phyloP scores from a whole-genome alignment of 2,113 vertebrate species.

The Proterorhinus semilunaris region DNA sequence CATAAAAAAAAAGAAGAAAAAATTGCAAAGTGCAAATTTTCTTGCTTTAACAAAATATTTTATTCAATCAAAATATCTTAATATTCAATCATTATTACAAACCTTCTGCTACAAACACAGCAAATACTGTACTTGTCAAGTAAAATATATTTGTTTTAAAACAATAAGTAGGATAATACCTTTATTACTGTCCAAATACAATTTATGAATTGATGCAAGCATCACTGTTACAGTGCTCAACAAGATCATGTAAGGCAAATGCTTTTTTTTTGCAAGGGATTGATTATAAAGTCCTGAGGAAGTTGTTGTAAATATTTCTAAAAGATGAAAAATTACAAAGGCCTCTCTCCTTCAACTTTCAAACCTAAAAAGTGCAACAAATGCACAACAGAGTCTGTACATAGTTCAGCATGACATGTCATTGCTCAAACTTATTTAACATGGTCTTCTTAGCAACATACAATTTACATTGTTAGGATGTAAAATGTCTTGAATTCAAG shows the following conservation, averaged over 20 bases:
- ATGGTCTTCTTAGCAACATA: no score
- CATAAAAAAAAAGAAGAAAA: background rate
- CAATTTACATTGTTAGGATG: no score
- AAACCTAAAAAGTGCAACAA: slow-evolving; percentile 27
- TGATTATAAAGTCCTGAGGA: background rate
- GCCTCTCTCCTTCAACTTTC: slow-evolving; percentile 1
- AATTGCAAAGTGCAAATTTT: background rate
- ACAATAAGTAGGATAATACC: no score
- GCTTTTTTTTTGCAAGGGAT: slow-evolving; percentile 18
- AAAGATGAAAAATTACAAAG: background rate
- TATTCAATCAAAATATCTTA: background rate
- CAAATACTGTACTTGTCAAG: background rate
- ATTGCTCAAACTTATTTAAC: no score
- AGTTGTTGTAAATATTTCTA: background rate
- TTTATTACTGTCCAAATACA: background rate
- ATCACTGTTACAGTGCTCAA: background rate
- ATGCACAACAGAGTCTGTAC: background rate
- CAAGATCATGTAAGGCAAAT: background rate
- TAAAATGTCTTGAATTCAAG: background rate
- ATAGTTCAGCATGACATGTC: background rate
- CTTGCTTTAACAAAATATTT: background rate
- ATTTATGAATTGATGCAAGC: background rate
- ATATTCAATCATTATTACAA: background rate
- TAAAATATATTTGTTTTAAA: no score
- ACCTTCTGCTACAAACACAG: background rate